phyloP scores from a whole-genome alignment of 2,888 invertebrate species.

The Cotesia congregata region DNA sequence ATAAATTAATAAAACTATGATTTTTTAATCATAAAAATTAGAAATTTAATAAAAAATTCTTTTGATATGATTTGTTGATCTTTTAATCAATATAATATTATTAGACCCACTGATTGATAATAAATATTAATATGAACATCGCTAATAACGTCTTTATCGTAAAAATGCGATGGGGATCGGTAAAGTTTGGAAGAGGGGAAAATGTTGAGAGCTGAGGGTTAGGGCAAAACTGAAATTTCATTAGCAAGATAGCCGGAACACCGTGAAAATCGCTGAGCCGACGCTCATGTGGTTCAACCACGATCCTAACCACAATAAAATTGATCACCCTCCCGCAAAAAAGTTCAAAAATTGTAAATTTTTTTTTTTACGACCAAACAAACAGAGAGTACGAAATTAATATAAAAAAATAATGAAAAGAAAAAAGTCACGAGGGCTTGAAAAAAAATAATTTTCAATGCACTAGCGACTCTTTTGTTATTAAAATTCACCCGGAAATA shows the following conservation, averaged over 20 bases:
- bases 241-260: slow-evolving; percentile 15
- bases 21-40: no score
- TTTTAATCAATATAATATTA: no score
- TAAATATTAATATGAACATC: no score
- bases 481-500: background rate
- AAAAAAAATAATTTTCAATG: slow-evolving; percentile 15
- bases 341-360: slow-evolving; percentile 3
- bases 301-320: slow-evolving; percentile 10
- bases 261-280: slow-evolving; percentile 26
- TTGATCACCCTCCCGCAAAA: background rate
- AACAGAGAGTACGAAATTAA: background rate
- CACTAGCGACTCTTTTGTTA: background rate
- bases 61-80: no score
- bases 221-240: slow-evolving; percentile 20
- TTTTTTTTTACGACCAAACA: background rate
- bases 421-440: background rate
- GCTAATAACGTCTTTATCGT: no score
- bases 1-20: no score
- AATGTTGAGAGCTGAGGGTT: background rate
- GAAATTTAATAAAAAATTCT: no score
- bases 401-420: background rate
- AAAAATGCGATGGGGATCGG: no score
- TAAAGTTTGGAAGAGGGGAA: no score
- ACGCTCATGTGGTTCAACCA: slow-evolving; percentile 4
- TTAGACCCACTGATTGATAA: no score